These are phyloP conservation scores for Enteromius trimaculatus DNA, from an alignment of 2,797 vertebrate genomes.

Conservation along the genomic window DNA sequence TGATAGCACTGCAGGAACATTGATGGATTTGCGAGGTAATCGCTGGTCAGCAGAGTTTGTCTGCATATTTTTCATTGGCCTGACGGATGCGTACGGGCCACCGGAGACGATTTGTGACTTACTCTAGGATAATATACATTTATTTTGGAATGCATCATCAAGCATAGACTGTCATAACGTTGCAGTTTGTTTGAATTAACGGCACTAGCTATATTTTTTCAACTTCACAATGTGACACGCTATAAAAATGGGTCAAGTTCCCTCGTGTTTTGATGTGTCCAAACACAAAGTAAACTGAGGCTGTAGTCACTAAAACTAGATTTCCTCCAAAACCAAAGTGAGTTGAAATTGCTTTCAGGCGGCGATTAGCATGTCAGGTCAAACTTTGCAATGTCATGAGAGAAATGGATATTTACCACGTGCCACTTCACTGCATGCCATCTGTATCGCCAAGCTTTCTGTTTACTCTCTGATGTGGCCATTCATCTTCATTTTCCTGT, in stretches of 20 bases:
- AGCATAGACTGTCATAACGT: slow-evolving; percentile 24
- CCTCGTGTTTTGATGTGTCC: slow-evolving; percentile 1
- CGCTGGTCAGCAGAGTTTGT: slow-evolving; percentile 52
- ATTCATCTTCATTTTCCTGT: slow-evolving; percentile 65
- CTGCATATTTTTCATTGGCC: slow-evolving; percentile 48
- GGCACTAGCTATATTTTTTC: slow-evolving; percentile 14
- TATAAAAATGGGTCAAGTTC: neutral
- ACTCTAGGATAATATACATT: slow-evolving; percentile 34
- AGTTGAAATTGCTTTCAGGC: slow-evolving; percentile 26
- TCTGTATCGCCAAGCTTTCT: slow-evolving; percentile 50
- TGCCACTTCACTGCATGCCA: slow-evolving; percentile 52
- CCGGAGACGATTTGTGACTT: slow-evolving; percentile 30
- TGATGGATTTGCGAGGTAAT: slow-evolving; percentile 53
- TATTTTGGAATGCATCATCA: slow-evolving; percentile 40
- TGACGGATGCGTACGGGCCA: slow-evolving; percentile 25
- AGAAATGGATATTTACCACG: slow-evolving; percentile 27
- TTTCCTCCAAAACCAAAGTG: slow-evolving; percentile 12
- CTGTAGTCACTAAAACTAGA: neutral
- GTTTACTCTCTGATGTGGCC: neutral
- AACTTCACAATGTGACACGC: neutral
- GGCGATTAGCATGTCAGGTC: slow-evolving; percentile 36
- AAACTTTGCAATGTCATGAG: slow-evolving; percentile 19
- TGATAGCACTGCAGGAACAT: slow-evolving; percentile 47
- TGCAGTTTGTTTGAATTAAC: slow-evolving; percentile 28
- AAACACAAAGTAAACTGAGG: slow-evolving; percentile 15